phyloP scores from a whole-genome alignment of 1,140 invertebrate species.

The Alviniconcha marisindica region DNA sequence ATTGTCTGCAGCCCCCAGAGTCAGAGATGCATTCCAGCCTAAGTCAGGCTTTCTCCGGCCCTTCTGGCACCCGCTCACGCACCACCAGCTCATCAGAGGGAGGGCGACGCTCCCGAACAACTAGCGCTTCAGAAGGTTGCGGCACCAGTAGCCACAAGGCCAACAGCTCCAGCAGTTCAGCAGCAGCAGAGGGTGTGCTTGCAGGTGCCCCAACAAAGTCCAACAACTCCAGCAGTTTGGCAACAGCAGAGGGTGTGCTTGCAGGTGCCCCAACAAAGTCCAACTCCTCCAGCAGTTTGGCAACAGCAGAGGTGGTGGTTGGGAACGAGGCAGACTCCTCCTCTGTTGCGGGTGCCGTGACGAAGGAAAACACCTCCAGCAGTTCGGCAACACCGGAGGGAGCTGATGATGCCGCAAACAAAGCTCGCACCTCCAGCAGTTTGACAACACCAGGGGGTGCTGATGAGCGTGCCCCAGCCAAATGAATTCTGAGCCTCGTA shows the following conservation, averaged over 20 bases:
- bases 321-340: too few species aligned
- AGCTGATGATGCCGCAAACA: too few species aligned
- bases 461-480: neutral
- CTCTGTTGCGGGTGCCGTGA: neutral
- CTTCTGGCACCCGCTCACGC: slow-evolving; percentile 33
- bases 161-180: neutral
- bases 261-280: slow-evolving; percentile 10
- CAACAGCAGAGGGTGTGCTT: neutral
- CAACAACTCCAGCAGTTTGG: neutral
- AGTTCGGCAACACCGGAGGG: neutral
- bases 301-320: neutral
- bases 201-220: slow-evolving; percentile 10
- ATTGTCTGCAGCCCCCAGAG: slow-evolving; percentile 26
- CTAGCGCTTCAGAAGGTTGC: neutral
- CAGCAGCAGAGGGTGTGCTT: neutral
- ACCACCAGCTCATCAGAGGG: slow-evolving; percentile 21
- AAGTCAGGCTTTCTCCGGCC: slow-evolving; percentile 11
- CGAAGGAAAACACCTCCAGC: neutral
- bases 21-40: slow-evolving; percentile 27
- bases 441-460: slow-evolving; percentile 26
- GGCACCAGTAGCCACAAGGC: slow-evolving; percentile 12
- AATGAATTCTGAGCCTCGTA: too few species aligned
- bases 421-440: too few species aligned
- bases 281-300: neutral
- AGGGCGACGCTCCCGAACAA: neutral